Evolutionary conservation across 2,113 vertebrate genomes (phyloP), one percentile per base, ranked within the genome.

Genomic region (Theristicus caerulescens): DNA sequence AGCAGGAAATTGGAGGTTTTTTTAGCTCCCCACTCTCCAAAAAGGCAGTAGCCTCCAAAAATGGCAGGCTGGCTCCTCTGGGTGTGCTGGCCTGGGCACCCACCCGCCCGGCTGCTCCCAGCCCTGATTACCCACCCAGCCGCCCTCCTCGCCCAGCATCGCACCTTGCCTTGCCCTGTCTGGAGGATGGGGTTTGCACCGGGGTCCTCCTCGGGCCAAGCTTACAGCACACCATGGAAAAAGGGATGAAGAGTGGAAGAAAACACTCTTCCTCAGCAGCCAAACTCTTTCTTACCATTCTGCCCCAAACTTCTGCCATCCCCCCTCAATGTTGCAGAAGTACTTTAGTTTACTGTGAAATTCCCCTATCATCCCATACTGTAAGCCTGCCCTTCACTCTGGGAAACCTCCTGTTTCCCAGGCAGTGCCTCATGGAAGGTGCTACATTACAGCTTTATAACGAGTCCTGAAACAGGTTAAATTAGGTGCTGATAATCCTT

Each of bases 121-220:
- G 52, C 16, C 13, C 59, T 31, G 24, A 7, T 24, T n/a, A 31
- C 67, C 25, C 32, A 19, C 19, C n/a, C 5, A 2, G 49, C 11
- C 34, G 1, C 36, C 19, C 34, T 58, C 47, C 47, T 81, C 3
- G 3, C 13, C 54, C 46, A 0, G 0, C 15, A 3, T 1, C 4
- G 27, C 16, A 9, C n/a, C n/a, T 34, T 49, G 46, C 32, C 46
- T 51, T 42, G 29, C 4, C 11, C 21, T 18, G 3, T 14, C 42
- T 2, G 4, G 24, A 36, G 29, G 40, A 16, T 6, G 34, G 25
- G 51, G 7, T 46, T 67, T n/a, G 70, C 44, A 10, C 0, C 0
- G 16, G 1, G 10, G 1, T 9, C 17, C 42, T 44, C 42, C 59
- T 70, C 0, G 2, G 15, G 10, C 36, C 65, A 47, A 32, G 59